phyloP scores from a whole-genome alignment of 2,888 invertebrate genomes.

The Amphimallon solstitiale region DNA sequence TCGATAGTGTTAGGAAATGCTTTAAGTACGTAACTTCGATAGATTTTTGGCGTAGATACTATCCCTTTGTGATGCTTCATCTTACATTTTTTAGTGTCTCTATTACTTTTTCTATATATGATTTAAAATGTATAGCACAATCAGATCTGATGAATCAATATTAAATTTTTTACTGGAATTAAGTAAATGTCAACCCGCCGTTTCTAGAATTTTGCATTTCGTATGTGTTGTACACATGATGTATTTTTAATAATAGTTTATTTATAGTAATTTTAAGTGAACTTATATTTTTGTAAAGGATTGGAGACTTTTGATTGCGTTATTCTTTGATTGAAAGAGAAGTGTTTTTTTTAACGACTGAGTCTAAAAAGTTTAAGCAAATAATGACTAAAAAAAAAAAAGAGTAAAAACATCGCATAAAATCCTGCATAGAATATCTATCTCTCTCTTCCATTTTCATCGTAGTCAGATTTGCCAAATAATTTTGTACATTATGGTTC shows the following conservation, averaged over 20 bases:
- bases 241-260: slow-evolving; percentile 28
- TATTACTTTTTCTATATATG: too few species aligned
- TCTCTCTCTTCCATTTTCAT: slow-evolving; percentile 16
- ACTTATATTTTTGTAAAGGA: slow-evolving; percentile 27
- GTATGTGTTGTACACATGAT: slow-evolving; percentile 18
- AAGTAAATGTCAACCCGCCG: too few species aligned
- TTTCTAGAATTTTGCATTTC: too few species aligned
- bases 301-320: slow-evolving; percentile 18
- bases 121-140: too few species aligned
- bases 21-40: too few species aligned
- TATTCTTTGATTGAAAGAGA: background rate
- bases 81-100: too few species aligned
- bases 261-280: slow-evolving; percentile 32
- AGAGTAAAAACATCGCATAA: background rate
- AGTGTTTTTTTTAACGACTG: background rate
- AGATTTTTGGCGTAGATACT: too few species aligned
- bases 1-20: too few species aligned
- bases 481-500: slow-evolving; percentile 6
- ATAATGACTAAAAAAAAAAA: background rate
- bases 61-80: too few species aligned
- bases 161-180: too few species aligned
- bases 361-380: background rate
- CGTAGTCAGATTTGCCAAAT: slow-evolving; percentile 32
- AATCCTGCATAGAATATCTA: background rate
- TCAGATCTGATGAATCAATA: too few species aligned